A percentile compares a stretch with the other conserved stretches of the same genome.
Conservation (phyloP, 2,113 vertebrate genomes). For the Petromus typicus region DNA sequence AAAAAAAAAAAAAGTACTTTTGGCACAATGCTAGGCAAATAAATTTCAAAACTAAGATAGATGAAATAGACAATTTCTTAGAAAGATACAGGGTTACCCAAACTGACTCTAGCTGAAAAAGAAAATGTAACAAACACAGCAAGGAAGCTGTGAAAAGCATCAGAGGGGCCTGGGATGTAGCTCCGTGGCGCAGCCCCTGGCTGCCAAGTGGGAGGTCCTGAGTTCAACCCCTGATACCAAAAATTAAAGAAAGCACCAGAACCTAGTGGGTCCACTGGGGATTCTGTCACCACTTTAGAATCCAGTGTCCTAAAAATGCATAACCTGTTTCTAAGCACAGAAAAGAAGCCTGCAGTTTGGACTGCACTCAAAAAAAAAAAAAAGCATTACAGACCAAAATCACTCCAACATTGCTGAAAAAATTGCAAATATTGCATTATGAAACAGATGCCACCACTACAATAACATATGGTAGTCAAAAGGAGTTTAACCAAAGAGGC, state of each 20-base stretch:
- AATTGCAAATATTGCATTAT: background rate
- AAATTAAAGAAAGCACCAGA: background rate
- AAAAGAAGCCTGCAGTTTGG: background rate
- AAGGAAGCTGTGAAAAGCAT: background rate
- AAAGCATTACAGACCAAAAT: background rate
- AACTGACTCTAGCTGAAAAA: conserved; percentile 27
- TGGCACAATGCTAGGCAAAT: background rate
- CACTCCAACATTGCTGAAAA: background rate
- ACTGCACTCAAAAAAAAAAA: background rate
- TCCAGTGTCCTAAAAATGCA: background rate
- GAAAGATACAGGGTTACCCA: background rate
- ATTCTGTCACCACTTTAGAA: background rate
- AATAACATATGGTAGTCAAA: background rate
- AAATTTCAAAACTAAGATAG: conserved; percentile 4
- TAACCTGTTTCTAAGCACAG: background rate
- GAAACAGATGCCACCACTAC: background rate
- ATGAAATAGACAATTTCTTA: background rate
- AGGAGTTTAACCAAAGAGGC: background rate
- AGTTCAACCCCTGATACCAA: too few species aligned
- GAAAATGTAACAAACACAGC: background rate
- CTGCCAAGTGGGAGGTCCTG: too few species aligned
- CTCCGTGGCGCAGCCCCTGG: too few species aligned
- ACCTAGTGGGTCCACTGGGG: too few species aligned
- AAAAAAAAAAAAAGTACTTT: background rate
- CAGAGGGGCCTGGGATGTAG: background rate